phyloP scores from a whole-genome alignment of 2,797 vertebrate genomes.

The Propithecus deckenii region DNA sequence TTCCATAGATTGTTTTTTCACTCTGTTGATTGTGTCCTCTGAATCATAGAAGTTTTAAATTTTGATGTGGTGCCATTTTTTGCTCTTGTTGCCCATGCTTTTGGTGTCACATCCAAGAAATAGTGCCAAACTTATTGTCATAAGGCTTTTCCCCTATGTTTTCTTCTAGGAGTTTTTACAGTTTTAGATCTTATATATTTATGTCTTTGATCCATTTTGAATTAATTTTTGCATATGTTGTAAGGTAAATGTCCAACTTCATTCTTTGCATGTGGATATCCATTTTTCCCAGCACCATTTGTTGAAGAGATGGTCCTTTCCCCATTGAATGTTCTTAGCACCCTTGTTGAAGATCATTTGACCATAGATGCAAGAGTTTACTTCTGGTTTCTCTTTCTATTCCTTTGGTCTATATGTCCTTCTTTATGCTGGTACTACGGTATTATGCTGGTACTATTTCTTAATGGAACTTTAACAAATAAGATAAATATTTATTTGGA shows the following conservation, averaged over 20 bases:
- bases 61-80: not conserved
- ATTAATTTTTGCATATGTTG: not conserved
- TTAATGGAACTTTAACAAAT: constrained; percentile 33
- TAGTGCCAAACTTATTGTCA: not conserved
- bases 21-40: not conserved
- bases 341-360: not conserved
- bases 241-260: not conserved
- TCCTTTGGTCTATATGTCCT: not conserved
- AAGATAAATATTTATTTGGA: constrained; percentile 2
- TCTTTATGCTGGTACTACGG: not conserved
- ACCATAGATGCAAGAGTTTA: not conserved
- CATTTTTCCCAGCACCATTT: not conserved
- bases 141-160: not conserved
- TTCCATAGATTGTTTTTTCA: not conserved
- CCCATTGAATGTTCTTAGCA: not conserved
- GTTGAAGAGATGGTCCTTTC: not conserved
- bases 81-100: not conserved
- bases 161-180: not conserved
- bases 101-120: not conserved
- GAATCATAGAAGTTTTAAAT: not conserved
- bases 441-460: not conserved
- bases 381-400: not conserved
- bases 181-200: constrained; percentile 8
- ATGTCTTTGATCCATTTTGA: constrained; percentile 7
- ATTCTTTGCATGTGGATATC: not conserved